Conservation (phyloP, 2,113 vertebrate species). For the Pterocles gutturalis region DNA sequence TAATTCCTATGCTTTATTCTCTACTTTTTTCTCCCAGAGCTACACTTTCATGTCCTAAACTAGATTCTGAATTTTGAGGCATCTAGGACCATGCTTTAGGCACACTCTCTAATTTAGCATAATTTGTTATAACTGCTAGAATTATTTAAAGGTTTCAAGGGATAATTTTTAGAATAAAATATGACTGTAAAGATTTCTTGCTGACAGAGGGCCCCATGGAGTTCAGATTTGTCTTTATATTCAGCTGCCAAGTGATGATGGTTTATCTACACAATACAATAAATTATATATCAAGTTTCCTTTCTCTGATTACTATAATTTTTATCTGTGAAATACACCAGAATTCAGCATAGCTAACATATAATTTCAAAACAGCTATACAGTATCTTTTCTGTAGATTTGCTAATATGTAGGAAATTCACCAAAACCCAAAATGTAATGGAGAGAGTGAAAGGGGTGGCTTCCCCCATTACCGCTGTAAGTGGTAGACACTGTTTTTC, state of each 20-base stretch:
- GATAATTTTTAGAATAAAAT: conserved; percentile 3
- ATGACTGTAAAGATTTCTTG: conserved; percentile 2
- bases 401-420: not conserved
- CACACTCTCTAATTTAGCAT: conserved; percentile 9
- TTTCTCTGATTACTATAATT: not conserved
- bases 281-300: conserved; percentile 7
- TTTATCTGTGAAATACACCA: not conserved
- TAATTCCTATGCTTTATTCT: not conserved
- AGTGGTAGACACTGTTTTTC: not conserved
- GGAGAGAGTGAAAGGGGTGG: not conserved
- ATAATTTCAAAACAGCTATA: not conserved
- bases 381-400: not conserved
- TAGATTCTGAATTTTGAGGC: not conserved
- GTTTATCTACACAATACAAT: not conserved
- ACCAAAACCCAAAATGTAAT: not conserved
- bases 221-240: conserved; percentile 26
- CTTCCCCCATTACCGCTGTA: not conserved
- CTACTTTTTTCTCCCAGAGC: not conserved
- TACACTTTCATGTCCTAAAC: conserved; percentile 36
- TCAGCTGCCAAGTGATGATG: not conserved
- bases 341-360: not conserved
- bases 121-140: conserved; percentile 19
- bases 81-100: not conserved
- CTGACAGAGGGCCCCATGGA: not conserved
- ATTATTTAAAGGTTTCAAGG: conserved; percentile 39